These are phyloP conservation scores for Anaspis maculata DNA, from an alignment of 2,888 invertebrate genomes.

Conservation along the genomic window DNA sequence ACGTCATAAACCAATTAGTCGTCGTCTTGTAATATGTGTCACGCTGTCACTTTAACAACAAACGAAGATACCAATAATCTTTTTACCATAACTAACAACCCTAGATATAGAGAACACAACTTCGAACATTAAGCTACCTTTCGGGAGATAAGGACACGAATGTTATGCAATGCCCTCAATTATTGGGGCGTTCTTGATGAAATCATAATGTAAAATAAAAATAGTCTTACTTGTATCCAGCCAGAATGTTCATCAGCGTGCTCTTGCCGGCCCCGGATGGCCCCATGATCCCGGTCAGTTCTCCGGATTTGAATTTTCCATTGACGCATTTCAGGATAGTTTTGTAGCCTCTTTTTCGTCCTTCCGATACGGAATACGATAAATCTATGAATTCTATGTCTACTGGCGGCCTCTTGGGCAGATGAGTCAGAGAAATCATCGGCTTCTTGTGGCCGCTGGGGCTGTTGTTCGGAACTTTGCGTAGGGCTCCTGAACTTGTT, in stretches of 20 bases:
- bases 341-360: slow-evolving; percentile 72
- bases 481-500: slow-evolving; percentile 38
- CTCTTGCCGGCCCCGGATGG: slow-evolving; percentile 80
- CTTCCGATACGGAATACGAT: slow-evolving; percentile 83
- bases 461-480: slow-evolving; percentile 66
- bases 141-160: too few species aligned
- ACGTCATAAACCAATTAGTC: too few species aligned
- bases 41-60: too few species aligned
- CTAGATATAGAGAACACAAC: too few species aligned
- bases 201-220: background rate
- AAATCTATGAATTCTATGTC: slow-evolving; percentile 85
- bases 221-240: slow-evolving; percentile 72
- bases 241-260: slow-evolving; percentile 80
- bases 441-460: slow-evolving; percentile 65
- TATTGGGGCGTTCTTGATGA: background rate
- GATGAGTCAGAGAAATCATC: slow-evolving; percentile 67
- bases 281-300: slow-evolving; percentile 93
- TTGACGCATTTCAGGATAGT: slow-evolving; percentile 69
- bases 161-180: background rate
- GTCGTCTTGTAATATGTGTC: too few species aligned
- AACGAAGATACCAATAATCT: too few species aligned
- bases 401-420: slow-evolving; percentile 80
- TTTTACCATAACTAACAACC: too few species aligned
- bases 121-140: too few species aligned
- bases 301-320: slow-evolving; percentile 84